Evolutionary conservation across 2,113 vertebrate species (phyloP), one percentile per base, ranked within the genome.

Genomic region (Prionailurus bengalensis): DNA sequence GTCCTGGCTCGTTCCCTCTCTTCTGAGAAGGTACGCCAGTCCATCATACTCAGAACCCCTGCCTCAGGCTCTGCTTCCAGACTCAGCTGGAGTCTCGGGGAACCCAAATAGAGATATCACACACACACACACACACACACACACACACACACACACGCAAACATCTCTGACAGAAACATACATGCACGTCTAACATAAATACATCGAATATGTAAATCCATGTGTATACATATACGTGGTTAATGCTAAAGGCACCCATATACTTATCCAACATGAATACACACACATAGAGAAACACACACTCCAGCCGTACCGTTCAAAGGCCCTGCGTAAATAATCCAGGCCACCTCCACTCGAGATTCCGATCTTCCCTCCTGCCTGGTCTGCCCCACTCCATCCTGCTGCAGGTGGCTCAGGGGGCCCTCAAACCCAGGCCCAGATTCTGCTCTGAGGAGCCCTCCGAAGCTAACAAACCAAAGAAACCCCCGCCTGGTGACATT

Each of bases 181-280:
- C 39, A 4, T 70, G 4, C 17, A 51, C 23, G 8, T 42, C 36
- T 58, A 45, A 71, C 19, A 25, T 53, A 11, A 61, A 87, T 63
- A 65, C 11, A 31, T 66, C 12, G 11, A 66, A 29, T 21, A 81
- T 33, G 33, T 19, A 86, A 25, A 70, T 25, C 51, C 45, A 7
- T 13, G 10, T 1, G 9, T 23, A 21, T 12, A n/a, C 4, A 4
- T 23, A 21, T 12, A n/a, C 4, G 2, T 39, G 53, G 65, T 51
- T n/a, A 51, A 51, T 25, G 8, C 53, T 53, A 73, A 55, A 55
- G 10, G 11, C 68, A 73, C 31, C 5, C 63, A 2, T 33, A 7
- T 33, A 21, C 39, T 23, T n/a, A 36, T 12, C 45, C 51, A 70
- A 27, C 31, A 10, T 25, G n/a, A 45, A 45, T 12, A 23, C 8